Evolutionary conservation across 2,797 vertebrate species (phyloP), one percentile per base, ranked within the genome.

Genomic region (Spinus olivaceus): DNA sequence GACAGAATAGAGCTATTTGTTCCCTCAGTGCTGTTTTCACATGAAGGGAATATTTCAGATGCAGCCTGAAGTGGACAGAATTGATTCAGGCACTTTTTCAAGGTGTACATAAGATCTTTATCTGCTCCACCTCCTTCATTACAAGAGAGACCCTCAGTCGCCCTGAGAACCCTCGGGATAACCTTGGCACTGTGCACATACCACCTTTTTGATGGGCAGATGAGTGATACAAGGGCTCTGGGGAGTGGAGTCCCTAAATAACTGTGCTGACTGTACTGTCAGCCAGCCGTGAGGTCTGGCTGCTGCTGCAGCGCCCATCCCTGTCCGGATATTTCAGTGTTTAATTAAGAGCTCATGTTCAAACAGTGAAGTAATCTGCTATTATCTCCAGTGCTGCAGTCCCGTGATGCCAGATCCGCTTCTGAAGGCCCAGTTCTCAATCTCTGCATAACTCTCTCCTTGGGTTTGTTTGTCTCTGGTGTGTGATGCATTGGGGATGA

Each of bases 271-370:
- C 53, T 81, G 32, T 30, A 24, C 41, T 0, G 2, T 59, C 2
- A 10, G 18, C 47, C 76, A 84, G 61, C n/a, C 13, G 6, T 4
- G 10, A 53, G 57, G n/a, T 14, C 24, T 51, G 73, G 11, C 66
- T 86, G 65, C 82, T 81, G 76, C 90, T 54, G 63, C 80, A 63
- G 66, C 0, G 0, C 66, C 70, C 1, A 1, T 78, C 66, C 51
- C 63, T 15, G 25, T 57, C 49, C 5, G 4, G 49, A 28, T 87
- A 35, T 53, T 74, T 28, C 37, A 44, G 25, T 30, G 46, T 82
- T 91, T 91, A 82, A 82, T 87, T 82, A 85, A 67, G 42, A 86
- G 46, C 42, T 89, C n/a, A 32, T 24, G 10, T 57, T 90, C 61
- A 80, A 67, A 78, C 28, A 42, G 57, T 5, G 8, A 64, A 25